Base-by-base conservation (phyloP, 2,797 vertebrate species). In the Poeciliopsis gracilis region DNA sequence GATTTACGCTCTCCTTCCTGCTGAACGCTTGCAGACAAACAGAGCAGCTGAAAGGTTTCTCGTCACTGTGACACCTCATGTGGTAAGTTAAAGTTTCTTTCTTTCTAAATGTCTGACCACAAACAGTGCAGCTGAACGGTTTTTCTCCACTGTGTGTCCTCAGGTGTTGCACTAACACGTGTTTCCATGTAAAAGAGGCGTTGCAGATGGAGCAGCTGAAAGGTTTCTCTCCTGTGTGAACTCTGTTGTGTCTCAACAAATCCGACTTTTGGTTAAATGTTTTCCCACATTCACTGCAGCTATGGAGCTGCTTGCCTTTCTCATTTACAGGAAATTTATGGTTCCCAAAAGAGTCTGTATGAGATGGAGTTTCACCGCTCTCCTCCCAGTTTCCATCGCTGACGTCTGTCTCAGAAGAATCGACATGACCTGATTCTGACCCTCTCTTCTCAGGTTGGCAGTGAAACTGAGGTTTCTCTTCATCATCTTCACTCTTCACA, bases 401-500 rank as follows among this genome's bases (percentile, higher is more conserved):
- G 10, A 76, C 16, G 9, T 67, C 75, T 5, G 46, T 76, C 12
- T 76, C 75, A 38, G 33, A 76, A 38, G 59, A 38, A 25, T 49
- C 46, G 18, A n/a, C 59, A 18, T 18, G n/a, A 30, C 23, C 36
- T 49, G 30, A 13, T 16, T 45, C 53, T 59, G 71, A 33, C 9
- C 30, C 59, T 33, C 36, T 49, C 25, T 73, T 45, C 55, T 49
- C 30, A 45, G 18, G 30, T 28, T 33, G 49, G 38, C n/a, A 33
- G 25, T 3, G 72, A 46, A 57, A 8, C 78, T 77, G 20, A 70
- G 63, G 55, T 53, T 72, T 70, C n/a, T 72, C 69, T n/a, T 81
- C 63, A 20, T 77, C 59, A 0, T 77, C 77, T 55, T 84, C 82
- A 47, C 7, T 77, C 75, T 82, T 86, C 59, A 79, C 75, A 43